These are phyloP conservation scores for Sarcophilus harrisii DNA, from an alignment of 2,797 vertebrate species.

Conservation along the genomic window DNA sequence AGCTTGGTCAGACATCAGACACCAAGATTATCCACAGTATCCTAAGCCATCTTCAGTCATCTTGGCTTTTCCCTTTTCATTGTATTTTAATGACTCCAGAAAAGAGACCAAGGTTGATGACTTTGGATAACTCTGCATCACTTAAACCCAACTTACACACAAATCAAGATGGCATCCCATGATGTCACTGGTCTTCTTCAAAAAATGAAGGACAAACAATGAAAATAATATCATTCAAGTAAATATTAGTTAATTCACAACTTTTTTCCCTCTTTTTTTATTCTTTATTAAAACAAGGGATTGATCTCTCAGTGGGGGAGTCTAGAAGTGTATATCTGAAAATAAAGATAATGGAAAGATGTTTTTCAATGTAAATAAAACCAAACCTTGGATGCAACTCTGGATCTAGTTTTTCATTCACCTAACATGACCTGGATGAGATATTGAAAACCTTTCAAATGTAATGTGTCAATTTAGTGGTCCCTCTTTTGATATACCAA, in stretches of 20 bases:
- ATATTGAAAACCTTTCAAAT: slow-evolving; percentile 33
- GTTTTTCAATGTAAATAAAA: background rate
- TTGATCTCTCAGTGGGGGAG: background rate
- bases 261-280: background rate
- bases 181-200: no score
- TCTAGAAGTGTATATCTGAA: background rate
- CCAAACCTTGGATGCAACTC: background rate
- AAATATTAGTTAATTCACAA: background rate
- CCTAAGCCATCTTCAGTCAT: no score
- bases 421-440: slow-evolving; percentile 28
- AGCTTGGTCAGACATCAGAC: no score
- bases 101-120: no score
- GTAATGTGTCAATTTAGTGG: background rate
- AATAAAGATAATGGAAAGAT: background rate
- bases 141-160: no score
- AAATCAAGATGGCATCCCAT: no score
- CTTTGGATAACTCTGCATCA: no score
- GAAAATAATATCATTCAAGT: no score
- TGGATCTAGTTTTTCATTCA: slow-evolving; percentile 47
- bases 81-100: no score
- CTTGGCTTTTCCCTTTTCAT: no score
- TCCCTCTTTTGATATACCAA: background rate
- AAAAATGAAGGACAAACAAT: no score
- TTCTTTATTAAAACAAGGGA: background rate
- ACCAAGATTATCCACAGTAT: no score